phyloP scores from a whole-genome alignment of 64 coral and sea anemone species.

The Dendronephthya gigantea region DNA sequence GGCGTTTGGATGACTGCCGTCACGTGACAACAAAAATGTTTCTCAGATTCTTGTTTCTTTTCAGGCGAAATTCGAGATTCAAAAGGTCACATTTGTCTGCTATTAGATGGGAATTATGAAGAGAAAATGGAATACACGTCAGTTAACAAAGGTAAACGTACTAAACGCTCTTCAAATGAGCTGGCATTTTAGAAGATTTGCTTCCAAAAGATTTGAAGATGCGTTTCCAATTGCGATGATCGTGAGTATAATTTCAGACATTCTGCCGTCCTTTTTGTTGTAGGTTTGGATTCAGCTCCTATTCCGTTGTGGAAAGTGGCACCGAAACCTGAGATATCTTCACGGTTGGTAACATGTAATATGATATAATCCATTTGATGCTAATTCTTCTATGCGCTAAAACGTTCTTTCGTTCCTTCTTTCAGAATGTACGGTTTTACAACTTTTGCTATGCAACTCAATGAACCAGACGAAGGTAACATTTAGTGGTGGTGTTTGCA shows the following conservation, averaged over 20 bases:
- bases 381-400: background rate
- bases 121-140: constrained; percentile 52
- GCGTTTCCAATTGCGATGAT: too few species aligned
- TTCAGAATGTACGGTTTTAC: constrained; percentile 89
- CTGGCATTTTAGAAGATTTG: too few species aligned
- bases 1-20: too few species aligned
- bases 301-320: constrained; percentile 63
- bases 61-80: constrained; percentile 79
- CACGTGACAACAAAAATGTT: too few species aligned
- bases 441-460: constrained; percentile 71
- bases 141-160: constrained; percentile 42
- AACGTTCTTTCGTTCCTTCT: background rate
- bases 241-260: too few species aligned
- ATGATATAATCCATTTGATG: background rate
- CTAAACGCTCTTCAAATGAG: too few species aligned
- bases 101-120: constrained; percentile 69
- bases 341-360: constrained; percentile 36
- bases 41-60: background rate
- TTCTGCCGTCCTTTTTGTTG: background rate
- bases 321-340: constrained; percentile 62
- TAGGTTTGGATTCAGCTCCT: constrained; percentile 53
- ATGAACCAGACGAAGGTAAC: constrained; percentile 74
- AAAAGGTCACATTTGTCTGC: constrained; percentile 58
- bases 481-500: too few species aligned
- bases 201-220: too few species aligned